Percentiles rank a stretch among this genome's conserved stretches.
Evolutionary conservation across 1,140 invertebrate genomes (phyloP).

Genomic region (Trachymyrmex septentrionalis): DNA sequence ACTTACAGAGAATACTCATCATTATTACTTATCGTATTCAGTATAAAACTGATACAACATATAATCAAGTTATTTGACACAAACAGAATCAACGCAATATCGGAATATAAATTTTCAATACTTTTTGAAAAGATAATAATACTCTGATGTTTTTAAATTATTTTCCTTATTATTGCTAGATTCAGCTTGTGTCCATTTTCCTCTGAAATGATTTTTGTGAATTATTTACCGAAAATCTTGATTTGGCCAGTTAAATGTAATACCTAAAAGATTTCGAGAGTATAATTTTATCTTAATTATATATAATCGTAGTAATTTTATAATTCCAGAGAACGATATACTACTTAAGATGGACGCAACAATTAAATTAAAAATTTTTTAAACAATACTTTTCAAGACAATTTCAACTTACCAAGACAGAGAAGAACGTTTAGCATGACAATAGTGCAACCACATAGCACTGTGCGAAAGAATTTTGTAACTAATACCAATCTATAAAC

Average conservation of each 20-base stretch:
- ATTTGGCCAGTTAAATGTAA: slow-evolving; percentile 51
- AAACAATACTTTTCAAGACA: not conserved
- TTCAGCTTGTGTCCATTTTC: not conserved
- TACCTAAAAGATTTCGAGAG: slow-evolving; percentile 23
- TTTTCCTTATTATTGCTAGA: not conserved
- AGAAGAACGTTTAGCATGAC: slow-evolving; percentile 46
- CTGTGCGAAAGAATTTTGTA: not conserved
- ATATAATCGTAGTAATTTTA: not conserved
- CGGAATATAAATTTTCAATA: slow-evolving; percentile 33
- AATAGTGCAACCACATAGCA: not conserved
- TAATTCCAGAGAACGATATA: not conserved
- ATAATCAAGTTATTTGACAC: slow-evolving; percentile 54
- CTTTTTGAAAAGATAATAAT: slow-evolving; percentile 45
- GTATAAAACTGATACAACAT: slow-evolving; percentile 31
- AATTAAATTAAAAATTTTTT: not conserved
- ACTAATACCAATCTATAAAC: slow-evolving; percentile 25
- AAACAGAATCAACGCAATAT: slow-evolving; percentile 46
- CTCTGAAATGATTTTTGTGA: not conserved
- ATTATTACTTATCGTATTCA: slow-evolving; percentile 49
- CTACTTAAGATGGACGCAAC: not conserved
- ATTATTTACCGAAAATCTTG: slow-evolving; percentile 33
- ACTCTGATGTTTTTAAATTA: slow-evolving; percentile 52
- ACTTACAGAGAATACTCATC: not conserved
- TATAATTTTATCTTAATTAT: not conserved
- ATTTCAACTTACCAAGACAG: slow-evolving; percentile 36